Conservation (phyloP, 35 echinoderm and acorn worm genomes). For the Amphiura filiformis region DNA sequence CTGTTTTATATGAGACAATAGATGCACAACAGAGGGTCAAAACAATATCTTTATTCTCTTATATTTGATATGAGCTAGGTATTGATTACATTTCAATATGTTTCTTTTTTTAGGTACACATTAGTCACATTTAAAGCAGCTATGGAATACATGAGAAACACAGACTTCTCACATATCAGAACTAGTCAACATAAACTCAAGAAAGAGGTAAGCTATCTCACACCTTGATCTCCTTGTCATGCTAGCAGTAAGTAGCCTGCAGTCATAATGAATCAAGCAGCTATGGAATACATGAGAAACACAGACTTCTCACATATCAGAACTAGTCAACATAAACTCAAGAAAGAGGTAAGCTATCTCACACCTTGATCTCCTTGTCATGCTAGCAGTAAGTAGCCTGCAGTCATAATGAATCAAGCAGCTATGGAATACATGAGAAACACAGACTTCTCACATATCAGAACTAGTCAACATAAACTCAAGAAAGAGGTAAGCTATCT, state of each 20-base stretch:
- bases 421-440: slow-evolving; percentile 82
- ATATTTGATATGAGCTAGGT: too few species aligned
- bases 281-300: slow-evolving; percentile 77
- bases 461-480: slow-evolving; percentile 47
- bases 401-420: too few species aligned
- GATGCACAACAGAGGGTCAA: too few species aligned
- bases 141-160: slow-evolving; percentile 78
- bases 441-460: slow-evolving; percentile 75
- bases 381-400: too few species aligned
- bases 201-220: slow-evolving; percentile 85
- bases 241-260: too few species aligned
- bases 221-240: too few species aligned
- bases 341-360: slow-evolving; percentile 89
- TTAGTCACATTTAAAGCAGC: slow-evolving; percentile 92
- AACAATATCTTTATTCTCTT: too few species aligned
- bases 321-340: slow-evolving; percentile 56
- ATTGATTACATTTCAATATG: neutral
- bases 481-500: slow-evolving; percentile 97
- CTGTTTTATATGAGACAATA: too few species aligned
- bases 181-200: slow-evolving; percentile 64
- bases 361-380: too few species aligned
- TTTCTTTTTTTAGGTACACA: slow-evolving; percentile 63
- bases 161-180: slow-evolving; percentile 70
- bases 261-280: too few species aligned
- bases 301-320: slow-evolving; percentile 75